Evolutionary conservation across 2,888 invertebrate species (phyloP).

Genomic region (Andrena flavipes): DNA sequence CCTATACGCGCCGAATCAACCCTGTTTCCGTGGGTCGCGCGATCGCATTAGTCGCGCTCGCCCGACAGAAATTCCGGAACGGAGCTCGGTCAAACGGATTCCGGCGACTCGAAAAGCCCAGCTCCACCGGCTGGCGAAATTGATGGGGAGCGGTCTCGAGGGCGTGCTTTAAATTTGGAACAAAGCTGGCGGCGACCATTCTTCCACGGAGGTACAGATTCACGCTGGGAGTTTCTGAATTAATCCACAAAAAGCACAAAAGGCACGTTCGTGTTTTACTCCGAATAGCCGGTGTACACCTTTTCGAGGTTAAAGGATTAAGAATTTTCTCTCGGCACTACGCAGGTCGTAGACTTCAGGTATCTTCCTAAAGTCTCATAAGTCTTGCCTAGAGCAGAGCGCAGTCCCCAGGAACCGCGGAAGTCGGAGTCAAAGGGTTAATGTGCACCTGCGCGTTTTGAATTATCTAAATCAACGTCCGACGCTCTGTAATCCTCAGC

Average conservation of each 20-base stretch:
- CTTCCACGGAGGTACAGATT: not conserved
- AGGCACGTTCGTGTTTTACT: not conserved
- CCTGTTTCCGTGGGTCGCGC: slow-evolving; percentile 28
- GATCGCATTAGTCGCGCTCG: slow-evolving; percentile 72
- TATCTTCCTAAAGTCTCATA: too few relatives aligned
- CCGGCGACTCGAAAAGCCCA: slow-evolving; percentile 30
- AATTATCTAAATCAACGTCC: not conserved
- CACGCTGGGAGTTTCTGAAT: slow-evolving; percentile 2
- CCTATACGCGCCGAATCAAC: slow-evolving; percentile 16
- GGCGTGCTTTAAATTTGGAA: slow-evolving; percentile 33
- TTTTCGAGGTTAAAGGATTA: too few relatives aligned
- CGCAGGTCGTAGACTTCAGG: too few relatives aligned
- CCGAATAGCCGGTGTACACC: too few relatives aligned
- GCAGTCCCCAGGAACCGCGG: too few relatives aligned
- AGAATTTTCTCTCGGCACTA: too few relatives aligned
- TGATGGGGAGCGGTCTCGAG: slow-evolving; percentile 39
- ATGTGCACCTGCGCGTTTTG: not conserved
- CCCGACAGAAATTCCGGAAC: slow-evolving; percentile 53
- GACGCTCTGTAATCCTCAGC: too few relatives aligned
- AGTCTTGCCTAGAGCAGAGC: too few relatives aligned
- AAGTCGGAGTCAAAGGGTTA: too few relatives aligned
- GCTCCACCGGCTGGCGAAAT: slow-evolving; percentile 32
- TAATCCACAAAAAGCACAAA: not conserved
- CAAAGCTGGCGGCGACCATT: slow-evolving; percentile 20
- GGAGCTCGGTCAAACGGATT: slow-evolving; percentile 43